Percentiles rank a stretch among this genome's conserved stretches.
Conservation (phyloP, 2,888 invertebrate species). For the Portevinia maculata region DNA sequence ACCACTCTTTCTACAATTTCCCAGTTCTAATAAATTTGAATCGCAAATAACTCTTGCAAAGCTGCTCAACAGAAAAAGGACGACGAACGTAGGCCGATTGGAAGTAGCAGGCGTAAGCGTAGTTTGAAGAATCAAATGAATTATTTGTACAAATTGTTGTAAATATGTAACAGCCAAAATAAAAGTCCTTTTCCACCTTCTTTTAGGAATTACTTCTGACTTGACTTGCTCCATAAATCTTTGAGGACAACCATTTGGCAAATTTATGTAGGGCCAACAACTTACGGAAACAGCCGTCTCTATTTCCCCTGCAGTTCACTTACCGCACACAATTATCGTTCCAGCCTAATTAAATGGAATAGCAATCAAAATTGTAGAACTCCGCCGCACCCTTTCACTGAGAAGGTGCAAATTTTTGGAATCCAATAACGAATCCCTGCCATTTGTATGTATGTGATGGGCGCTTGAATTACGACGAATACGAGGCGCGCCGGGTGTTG, state of each 20-base stretch:
- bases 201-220: conserved; percentile 61
- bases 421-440: conserved; percentile 28
- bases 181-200: conserved; percentile 45
- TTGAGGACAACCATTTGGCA: conserved; percentile 32
- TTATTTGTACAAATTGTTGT: conserved; percentile 70
- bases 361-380: conserved; percentile 43
- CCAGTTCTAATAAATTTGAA: conserved; percentile 43
- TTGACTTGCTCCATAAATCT: conserved; percentile 64
- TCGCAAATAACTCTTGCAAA: conserved; percentile 38
- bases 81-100: conserved; percentile 24
- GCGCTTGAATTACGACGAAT: background rate
- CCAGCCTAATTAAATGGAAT: conserved; percentile 58
- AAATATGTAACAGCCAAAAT: conserved; percentile 67
- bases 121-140: conserved; percentile 65
- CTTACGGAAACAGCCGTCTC: background rate
- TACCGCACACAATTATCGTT: conserved; percentile 49
- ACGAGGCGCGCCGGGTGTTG: conserved; percentile 11
- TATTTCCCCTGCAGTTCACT: conserved; percentile 16
- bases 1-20: background rate
- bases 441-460: background rate
- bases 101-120: conserved; percentile 24
- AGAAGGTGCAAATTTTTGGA: conserved; percentile 14
- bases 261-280: conserved; percentile 50
- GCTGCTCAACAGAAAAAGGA: conserved; percentile 1
- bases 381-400: background rate